Evolutionary conservation across 2,113 vertebrate species (phyloP), one percentile per base, ranked within the genome.

Genomic region (Delphinus delphis): DNA sequence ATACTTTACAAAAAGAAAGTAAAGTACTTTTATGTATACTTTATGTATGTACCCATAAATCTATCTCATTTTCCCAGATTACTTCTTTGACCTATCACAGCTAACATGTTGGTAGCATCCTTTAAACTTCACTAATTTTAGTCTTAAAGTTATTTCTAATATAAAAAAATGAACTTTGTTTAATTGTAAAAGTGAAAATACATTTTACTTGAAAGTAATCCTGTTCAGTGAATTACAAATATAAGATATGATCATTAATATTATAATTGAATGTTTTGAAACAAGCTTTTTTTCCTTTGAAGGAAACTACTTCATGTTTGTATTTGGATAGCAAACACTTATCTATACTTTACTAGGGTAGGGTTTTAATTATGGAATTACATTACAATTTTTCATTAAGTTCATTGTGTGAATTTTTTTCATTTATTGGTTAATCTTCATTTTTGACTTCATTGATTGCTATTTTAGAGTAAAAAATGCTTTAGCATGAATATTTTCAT

Each of bases 81-180:
- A 67, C 17, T 70, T 44, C 38, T 88, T 93, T 83, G 23, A 90
- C 28, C 21, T 85, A 5, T 74, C 31, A 70, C 65, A 94, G 88
- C 55, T 80, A 94, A 38, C 73, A 65, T 95, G 95, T 96, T 97
- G 85, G 88, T 97, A 95, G 4, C 92, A 93, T 90, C 96, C 94
- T 94, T 96, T 96, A 73, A 90, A 73, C 26, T 70, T 96, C 96
- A 77, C 13, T 38, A 41, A 47, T 33, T 97, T 96, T 97, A 88
- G 21, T 76, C 53, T 96, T 83, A 83, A 81, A 71, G 13, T 58
- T 87, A 73, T 62, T 77, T 93, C 12, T 73, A 58, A 73, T 79
- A 25, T 91, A 79, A 55, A 50, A 41, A 83, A 58, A 38, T 77
- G 6, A 79, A 90, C 26, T 47, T 87, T 73, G 33, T 90, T 95